Base-by-base conservation (phyloP, 1,140 invertebrate genomes). In the Listronotus bonariensis region DNA sequence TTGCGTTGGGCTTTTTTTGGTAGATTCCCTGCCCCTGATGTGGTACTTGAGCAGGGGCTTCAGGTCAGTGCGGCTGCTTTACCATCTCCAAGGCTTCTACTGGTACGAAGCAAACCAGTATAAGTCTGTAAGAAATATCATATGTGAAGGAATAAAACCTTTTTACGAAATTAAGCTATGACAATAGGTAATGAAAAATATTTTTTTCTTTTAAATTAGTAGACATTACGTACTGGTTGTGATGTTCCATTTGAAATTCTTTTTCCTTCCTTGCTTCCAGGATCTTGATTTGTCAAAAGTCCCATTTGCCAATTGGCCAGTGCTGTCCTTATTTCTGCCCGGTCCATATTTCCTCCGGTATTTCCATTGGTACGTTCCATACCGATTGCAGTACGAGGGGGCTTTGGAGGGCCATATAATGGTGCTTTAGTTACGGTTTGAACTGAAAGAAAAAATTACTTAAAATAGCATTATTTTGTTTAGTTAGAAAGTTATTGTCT, bases 251-350 rank as follows among this genome's bases (percentile, higher is more conserved):
- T 55, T 14, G 74, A 42, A 20, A 80, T 51, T 26, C 61, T 46
- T 64, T 77, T 82, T 60, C 40, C 76, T 26, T 65, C 65, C 38
- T 83, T 80, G 11, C 79, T 78, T 38, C 84, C 82, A 46, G 84
- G 82, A 68, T 88, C 86, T 38, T 65, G 63, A 61, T 82, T 84
- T 77, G 86, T 84, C 75, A 89, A 83, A 0, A 89, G 67, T 11
- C 86, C 87, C 71, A 89, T 84, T 77, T 90, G 88, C 89, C 89
- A 91, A 69, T 89, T 89, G 72, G 90, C 88, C 10, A 91, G 73
- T 2, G 85, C 88, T 31, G 85, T 88, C n/a, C 88, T 78, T 48
- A 90, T 89, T 74, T 89, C 88, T 3, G 85, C 86, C 65, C 88
- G 87, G 58, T 87, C 87, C 18, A 87, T 78, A 67, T 81, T 83